Base-by-base conservation (phyloP, 2,888 invertebrate genomes). In the Cephus runcator region DNA sequence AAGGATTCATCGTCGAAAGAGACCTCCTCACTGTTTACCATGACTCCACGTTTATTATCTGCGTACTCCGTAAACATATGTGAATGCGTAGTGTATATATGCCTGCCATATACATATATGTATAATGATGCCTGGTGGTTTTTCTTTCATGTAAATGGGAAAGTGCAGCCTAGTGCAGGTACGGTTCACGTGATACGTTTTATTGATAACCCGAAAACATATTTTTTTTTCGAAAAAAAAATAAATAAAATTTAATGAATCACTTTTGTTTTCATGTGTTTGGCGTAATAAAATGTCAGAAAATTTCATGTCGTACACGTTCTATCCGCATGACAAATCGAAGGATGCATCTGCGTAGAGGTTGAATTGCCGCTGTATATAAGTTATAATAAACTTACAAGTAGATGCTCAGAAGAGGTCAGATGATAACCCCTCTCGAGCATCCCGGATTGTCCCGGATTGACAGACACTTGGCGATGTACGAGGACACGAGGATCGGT, bases 361-460 rank as follows among this genome's bases (percentile, higher is more conserved):
- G 69, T 75, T 76, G 71, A 31, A 31, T 33, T 34, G 71, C 56
- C 23, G 9, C 23, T 71, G 73, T 73, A 77, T 71, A 79, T 23
- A 36, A 33, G 75, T 76, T 85, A 80, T 86, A 83, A 79, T 83
- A 81, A 83, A 80, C 78, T 84, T 79, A 78, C 80, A 76, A 81
- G 80, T 79, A 79, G 81, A 79, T 73, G 73, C 78, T 34, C 31
- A 31, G 75, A 76, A 78, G 80, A 78, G 86, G 86, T 86, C 86
- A 85, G 79, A 77, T 76, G 86, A 86, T 86, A 86, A 86, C 86
- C 86, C 86, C 84, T 79, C 75, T 71, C 73, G 34, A 77, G 81
- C 75, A 77, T 69, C 77, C 79, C 81, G 81, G 82, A 81, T 82
- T 79, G 77, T 77, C 78, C 73, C 77, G 75, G 75, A 75, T 77